Percentiles rank a stretch among this genome's conserved stretches.
phyloP scores from a whole-genome alignment of 2,113 vertebrate species.

The Eudorcas thomsonii region DNA sequence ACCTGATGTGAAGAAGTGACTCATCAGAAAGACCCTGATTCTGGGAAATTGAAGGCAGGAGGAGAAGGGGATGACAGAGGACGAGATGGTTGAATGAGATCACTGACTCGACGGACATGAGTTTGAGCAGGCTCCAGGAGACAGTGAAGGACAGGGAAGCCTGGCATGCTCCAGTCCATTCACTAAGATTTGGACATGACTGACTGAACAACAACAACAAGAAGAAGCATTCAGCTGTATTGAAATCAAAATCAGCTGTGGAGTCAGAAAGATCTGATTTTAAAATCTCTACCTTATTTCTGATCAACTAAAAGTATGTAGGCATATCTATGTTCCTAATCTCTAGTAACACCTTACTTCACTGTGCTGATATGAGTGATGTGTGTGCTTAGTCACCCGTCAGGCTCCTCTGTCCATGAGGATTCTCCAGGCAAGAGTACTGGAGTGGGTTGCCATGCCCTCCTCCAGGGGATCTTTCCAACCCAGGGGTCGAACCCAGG shows the following conservation, averaged over 20 bases:
- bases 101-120: rapidly evolving
- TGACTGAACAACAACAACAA: background rate
- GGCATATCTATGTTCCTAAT: background rate
- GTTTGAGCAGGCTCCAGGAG: background rate
- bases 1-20: background rate
- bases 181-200: background rate
- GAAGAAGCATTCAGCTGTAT: background rate
- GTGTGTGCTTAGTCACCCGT: background rate
- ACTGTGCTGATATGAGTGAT: background rate
- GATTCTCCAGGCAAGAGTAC: background rate
- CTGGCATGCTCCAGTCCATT: background rate
- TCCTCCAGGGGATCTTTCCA: background rate
- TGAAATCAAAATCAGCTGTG: background rate
- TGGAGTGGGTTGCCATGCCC: background rate
- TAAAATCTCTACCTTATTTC: background rate
- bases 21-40: background rate
- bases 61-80: background rate
- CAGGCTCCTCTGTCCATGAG: background rate
- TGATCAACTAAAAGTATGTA: background rate
- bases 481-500: rapidly evolving
- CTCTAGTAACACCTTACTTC: background rate
- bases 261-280: background rate
- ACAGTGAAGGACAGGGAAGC: background rate
- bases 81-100: background rate
- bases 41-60: background rate